A percentile compares a stretch with the other conserved stretches of the same genome.
phyloP scores from a whole-genome alignment of 2,888 invertebrate species.

The Thecocarcelia acutangulata region DNA sequence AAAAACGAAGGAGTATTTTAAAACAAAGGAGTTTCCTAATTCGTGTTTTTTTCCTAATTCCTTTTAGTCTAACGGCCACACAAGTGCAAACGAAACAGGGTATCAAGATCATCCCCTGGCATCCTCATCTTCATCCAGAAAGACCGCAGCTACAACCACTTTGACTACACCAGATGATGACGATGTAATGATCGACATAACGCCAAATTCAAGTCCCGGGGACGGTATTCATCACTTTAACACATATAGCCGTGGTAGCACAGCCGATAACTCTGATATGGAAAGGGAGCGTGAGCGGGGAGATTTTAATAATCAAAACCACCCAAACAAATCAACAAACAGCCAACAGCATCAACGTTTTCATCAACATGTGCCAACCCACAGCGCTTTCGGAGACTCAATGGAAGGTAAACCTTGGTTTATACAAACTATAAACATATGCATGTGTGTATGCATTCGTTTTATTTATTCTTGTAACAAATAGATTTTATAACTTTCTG shows the following conservation, averaged over 20 bases:
- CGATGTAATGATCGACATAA: conserved; percentile 85
- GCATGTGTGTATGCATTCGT: too few species aligned
- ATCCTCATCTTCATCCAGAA: conserved; percentile 66
- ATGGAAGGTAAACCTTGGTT: conserved; percentile 74
- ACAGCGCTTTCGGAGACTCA: conserved; percentile 80
- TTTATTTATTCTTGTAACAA: too few species aligned
- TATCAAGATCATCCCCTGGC: conserved; percentile 77
- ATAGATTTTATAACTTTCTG: too few species aligned
- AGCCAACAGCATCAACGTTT: conserved; percentile 70
- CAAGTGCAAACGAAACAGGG: conserved; percentile 68
- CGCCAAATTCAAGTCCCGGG: conserved; percentile 82
- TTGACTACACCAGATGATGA: conserved; percentile 82
- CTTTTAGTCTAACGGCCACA: conserved; percentile 78
- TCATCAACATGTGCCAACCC: conserved; percentile 79
- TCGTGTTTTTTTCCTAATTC: too few species aligned
- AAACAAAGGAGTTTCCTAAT: too few species aligned
- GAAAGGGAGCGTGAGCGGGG: conserved; percentile 75
- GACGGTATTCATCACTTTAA: conserved; percentile 74
- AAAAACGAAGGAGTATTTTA: too few species aligned
- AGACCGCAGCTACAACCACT: conserved; percentile 74
- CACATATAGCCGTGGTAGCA: conserved; percentile 71
- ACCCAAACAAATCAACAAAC: conserved; percentile 71
- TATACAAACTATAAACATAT: too few species aligned
- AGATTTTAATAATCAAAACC: conserved; percentile 70
- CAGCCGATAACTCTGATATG: conserved; percentile 77